phyloP scores from a whole-genome alignment of 2,797 vertebrate species.

The Craterocephalus amniculus region DNA sequence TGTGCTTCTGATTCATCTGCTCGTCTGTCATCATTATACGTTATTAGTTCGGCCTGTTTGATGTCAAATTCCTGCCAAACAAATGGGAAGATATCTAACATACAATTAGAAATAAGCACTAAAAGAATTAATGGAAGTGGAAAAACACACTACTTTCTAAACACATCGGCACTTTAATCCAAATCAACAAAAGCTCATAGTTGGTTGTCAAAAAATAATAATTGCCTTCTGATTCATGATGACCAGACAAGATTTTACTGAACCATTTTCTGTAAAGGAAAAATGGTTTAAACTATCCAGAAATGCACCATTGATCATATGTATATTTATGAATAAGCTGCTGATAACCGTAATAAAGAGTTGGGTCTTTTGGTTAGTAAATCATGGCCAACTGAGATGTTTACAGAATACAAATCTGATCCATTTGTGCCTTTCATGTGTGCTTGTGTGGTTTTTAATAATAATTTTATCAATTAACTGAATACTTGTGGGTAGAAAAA shows the following conservation, averaged over 20 bases:
- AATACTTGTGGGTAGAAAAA: background rate
- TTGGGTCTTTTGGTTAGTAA: background rate
- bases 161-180: too few species aligned
- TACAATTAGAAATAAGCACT: background rate
- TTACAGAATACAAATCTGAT: background rate
- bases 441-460: background rate
- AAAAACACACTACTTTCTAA: background rate
- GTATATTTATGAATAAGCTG: background rate
- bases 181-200: too few species aligned
- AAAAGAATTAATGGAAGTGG: background rate
- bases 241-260: background rate
- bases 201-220: too few species aligned
- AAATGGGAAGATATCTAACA: background rate
- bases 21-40: slow-evolving; percentile 1
- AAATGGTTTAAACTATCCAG: background rate
- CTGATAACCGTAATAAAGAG: background rate
- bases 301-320: background rate
- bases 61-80: background rate
- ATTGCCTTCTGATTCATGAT: background rate
- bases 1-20: background rate
- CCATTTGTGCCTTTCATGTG: background rate
- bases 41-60: background rate
- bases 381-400: background rate
- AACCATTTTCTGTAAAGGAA: background rate
- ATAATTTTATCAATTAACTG: background rate